Base-by-base conservation (phyloP, 1,140 invertebrate genomes). In the Papilio helenus region DNA sequence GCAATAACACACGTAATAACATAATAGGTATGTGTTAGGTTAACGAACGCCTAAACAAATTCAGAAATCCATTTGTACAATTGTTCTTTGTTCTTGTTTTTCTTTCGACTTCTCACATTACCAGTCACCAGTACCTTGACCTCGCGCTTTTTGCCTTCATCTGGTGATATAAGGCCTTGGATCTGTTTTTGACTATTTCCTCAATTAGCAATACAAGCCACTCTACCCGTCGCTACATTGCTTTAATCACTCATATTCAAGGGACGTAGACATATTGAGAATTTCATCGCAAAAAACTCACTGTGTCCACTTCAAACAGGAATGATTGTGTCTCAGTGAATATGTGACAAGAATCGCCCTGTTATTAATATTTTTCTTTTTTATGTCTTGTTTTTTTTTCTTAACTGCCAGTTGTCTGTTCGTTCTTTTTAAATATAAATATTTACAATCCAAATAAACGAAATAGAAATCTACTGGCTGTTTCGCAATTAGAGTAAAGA, bases 41-140 rank as follows among this genome's bases (percentile, higher is more conserved):
- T 77, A 65, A 77, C 39, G 34, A 77, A 39, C 76, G 76, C 18
- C 76, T 72, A 72, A 58, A 79, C 46, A 42, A 80, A 74, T 80
- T 80, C 51, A 79, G 58, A 49, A 74, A 74, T 51, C 20, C 49
- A 73, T 68, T 76, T 51, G 72, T 76, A 82, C 79, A 84, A 85
- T 87, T 87, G 83, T 86, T 89, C 88, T 90, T 89, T 88, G 85
- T 90, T 89, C 85, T 85, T 83, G 83, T 87, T 88, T 92, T 88
- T 77, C 74, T 77, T 61, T 80, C 81, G 73, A 49, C 77, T 82
- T 84, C 81, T 87, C 80, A 85, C 79, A 87, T 86, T 88, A 79
- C 88, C 87, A 90, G 86, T 87, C 85, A 90, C 85, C 80, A 90
- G 91, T 92, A 85, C 89, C 87, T 87, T 92, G 88, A 91, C 85